These are phyloP conservation scores for Drosophila tristis DNA, from an alignment of 1,140 invertebrate species.

Conservation along the genomic window DNA sequence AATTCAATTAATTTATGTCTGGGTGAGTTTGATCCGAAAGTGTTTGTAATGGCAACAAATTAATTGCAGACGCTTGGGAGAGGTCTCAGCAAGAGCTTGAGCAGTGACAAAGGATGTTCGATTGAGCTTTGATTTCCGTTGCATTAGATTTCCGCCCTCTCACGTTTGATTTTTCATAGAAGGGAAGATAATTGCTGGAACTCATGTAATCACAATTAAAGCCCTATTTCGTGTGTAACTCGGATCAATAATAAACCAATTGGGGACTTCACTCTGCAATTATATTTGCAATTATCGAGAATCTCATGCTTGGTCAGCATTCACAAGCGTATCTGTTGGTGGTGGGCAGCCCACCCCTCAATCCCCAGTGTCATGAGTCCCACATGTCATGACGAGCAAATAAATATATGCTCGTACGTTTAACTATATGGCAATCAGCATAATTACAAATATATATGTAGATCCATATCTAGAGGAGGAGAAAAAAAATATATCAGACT, in stretches of 20 bases:
- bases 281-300: conserved; percentile 63
- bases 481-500: conserved; percentile 3
- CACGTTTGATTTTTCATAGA: conserved; percentile 7
- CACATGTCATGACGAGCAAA: conserved; percentile 28
- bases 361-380: conserved; percentile 39
- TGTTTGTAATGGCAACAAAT: conserved; percentile 5
- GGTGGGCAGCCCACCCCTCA: conserved; percentile 10
- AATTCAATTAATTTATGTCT: conserved; percentile 24
- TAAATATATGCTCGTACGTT: conserved; percentile 19
- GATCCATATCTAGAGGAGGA: neutral
- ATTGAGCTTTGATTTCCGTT: too few relatives aligned
- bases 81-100: too few relatives aligned
- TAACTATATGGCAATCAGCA: conserved; percentile 48
- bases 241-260: conserved; percentile 37
- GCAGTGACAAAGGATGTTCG: too few relatives aligned
- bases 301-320: conserved; percentile 55
- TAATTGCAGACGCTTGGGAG: neutral
- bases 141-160: too few relatives aligned
- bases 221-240: conserved; percentile 32
- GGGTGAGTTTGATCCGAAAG: neutral
- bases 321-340: conserved; percentile 10
- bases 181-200: conserved; percentile 9
- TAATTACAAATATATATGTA: conserved; percentile 48
- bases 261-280: conserved; percentile 22
- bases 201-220: conserved; percentile 37